Evolutionary conservation across 2,113 vertebrate species (phyloP).

Genomic region (Ageneiosus marmoratus): DNA sequence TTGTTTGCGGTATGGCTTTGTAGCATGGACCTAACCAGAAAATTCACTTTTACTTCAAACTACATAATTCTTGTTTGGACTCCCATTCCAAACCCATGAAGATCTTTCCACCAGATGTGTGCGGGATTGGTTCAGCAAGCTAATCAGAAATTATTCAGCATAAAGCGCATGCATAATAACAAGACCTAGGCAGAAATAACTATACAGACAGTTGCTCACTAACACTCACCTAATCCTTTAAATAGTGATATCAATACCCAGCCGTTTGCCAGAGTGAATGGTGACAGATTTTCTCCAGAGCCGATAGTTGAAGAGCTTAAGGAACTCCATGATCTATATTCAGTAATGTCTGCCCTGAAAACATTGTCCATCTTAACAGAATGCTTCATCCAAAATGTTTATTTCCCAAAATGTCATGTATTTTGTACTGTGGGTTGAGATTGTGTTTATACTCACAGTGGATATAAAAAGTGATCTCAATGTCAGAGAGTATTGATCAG

Average conservation of each 20-base stretch:
- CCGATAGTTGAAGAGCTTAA: neutral
- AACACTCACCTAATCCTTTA: constrained; percentile 23
- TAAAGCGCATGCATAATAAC: neutral
- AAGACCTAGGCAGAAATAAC: neutral
- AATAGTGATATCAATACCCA: constrained; percentile 14
- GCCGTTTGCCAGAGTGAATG: neutral
- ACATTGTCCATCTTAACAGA: neutral
- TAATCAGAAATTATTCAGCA: neutral
- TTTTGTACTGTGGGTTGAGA: neutral
- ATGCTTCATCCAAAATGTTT: neutral
- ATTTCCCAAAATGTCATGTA: neutral
- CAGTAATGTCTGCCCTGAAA: neutral
- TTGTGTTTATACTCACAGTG: no score
- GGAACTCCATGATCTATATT: constrained; percentile 3
- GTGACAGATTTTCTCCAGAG: constrained; percentile 13
- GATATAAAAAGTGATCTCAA: no score
- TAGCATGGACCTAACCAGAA: neutral
- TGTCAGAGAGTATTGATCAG: neutral
- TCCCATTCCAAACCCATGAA: neutral
- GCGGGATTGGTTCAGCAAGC: neutral
- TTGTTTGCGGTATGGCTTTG: neutral
- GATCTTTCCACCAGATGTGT: neutral
- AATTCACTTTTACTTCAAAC: neutral
- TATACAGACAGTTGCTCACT: neutral
- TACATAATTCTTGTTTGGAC: neutral